These are phyloP conservation scores for Andrena hattorfiana DNA, from an alignment of 2,888 invertebrate species.

Conservation along the genomic window DNA sequence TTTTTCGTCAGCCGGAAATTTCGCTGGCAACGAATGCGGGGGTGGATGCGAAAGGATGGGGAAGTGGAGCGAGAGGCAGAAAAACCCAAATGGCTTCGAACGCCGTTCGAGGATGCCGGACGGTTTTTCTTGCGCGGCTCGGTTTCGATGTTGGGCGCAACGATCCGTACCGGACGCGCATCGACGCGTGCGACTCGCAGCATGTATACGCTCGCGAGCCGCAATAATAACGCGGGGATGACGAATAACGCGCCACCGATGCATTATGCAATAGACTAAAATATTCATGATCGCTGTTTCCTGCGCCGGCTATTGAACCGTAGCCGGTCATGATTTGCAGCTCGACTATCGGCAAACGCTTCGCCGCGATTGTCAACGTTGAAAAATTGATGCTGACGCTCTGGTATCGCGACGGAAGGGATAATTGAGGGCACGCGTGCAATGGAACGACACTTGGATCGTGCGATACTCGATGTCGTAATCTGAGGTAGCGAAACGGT, in stretches of 20 bases:
- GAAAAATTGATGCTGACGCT: constrained; percentile 42
- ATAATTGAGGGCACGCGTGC: constrained; percentile 27
- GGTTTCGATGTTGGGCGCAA: constrained; percentile 34
- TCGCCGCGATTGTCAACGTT: constrained; percentile 16
- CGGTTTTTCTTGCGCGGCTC: constrained; percentile 4
- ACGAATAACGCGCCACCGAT: constrained; percentile 66
- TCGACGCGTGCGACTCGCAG: constrained; percentile 59
- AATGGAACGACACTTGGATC: constrained; percentile 7
- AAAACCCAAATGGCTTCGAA: neutral
- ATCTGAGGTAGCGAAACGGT: neutral
- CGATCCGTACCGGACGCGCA: constrained; percentile 49
- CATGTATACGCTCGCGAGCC: constrained; percentile 47
- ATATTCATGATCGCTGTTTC: constrained; percentile 69
- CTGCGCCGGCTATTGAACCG: constrained; percentile 53
- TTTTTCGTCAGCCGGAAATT: neutral
- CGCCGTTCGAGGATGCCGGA: neutral
- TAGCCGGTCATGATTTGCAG: constrained; percentile 56
- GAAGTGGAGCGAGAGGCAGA: neutral
- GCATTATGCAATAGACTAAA: constrained; percentile 69
- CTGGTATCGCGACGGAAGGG: neutral
- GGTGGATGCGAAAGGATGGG: neutral
- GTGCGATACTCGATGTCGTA: constrained; percentile 10
- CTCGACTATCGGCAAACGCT: constrained; percentile 41
- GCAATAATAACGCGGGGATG: constrained; percentile 61
- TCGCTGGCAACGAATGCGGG: neutral